Evolutionary conservation across 2,113 vertebrate species (phyloP).

Genomic region (Thomomys bottae): DNA sequence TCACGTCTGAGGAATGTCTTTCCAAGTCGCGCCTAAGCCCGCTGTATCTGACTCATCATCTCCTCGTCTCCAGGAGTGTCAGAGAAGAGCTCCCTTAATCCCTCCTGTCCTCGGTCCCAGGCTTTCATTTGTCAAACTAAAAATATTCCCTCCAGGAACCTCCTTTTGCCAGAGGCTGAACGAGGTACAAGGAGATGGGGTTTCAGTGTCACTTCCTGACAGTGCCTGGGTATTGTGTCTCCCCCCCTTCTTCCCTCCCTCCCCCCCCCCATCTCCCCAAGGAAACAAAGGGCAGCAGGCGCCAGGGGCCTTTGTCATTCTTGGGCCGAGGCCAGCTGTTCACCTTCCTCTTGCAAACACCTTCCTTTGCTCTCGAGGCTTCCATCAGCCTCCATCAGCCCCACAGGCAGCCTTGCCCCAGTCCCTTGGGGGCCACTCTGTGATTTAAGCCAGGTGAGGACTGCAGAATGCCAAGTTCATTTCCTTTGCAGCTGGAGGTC

Average conservation of each 20-base stretch:
- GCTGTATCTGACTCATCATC: constrained; percentile 81
- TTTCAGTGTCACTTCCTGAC: constrained; percentile 80
- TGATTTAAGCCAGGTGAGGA: constrained; percentile 62
- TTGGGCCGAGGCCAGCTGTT: constrained; percentile 38
- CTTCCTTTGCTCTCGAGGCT: neutral
- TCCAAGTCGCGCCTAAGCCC: constrained; percentile 79
- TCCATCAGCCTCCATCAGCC: constrained; percentile 23
- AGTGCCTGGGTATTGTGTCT: constrained; percentile 54
- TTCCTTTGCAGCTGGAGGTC: constrained; percentile 62
- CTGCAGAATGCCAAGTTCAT: constrained; percentile 48
- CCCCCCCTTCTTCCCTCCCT: too few relatives aligned
- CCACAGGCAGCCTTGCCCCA: constrained; percentile 12
- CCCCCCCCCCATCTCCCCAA: neutral
- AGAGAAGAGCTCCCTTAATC: constrained; percentile 79
- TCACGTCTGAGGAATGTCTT: constrained; percentile 74
- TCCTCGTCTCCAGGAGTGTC: constrained; percentile 73
- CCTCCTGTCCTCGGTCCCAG: constrained; percentile 78
- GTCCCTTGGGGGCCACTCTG: constrained; percentile 10
- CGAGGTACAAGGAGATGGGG: constrained; percentile 65
- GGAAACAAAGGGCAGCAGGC: neutral
- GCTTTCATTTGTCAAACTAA: constrained; percentile 79
- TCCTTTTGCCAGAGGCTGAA: constrained; percentile 78
- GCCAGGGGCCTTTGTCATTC: constrained; percentile 64
- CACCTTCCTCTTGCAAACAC: constrained; percentile 60
- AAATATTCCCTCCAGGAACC: constrained; percentile 82